phyloP scores from a whole-genome alignment of 2,888 invertebrate genomes.

The Drosophila nr. perissopoda region DNA sequence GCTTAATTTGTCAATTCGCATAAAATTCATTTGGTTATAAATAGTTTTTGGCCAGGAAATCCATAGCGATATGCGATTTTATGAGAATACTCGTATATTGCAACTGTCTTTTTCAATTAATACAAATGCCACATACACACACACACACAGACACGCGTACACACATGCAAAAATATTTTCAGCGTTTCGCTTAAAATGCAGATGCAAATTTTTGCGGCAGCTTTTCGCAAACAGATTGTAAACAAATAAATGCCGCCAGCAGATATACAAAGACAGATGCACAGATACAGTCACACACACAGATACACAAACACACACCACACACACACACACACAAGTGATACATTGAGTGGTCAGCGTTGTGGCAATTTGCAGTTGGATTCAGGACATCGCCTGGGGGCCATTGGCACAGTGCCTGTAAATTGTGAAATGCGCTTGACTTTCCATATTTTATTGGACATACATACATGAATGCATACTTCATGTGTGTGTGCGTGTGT shows the following conservation, averaged over 20 bases:
- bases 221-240: conserved; percentile 75
- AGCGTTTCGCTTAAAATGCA: conserved; percentile 51
- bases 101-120: conserved; percentile 71
- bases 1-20: conserved; percentile 46
- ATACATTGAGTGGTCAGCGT: conserved; percentile 58
- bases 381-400: conserved; percentile 27
- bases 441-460: conserved; percentile 53
- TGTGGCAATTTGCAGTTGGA: conserved; percentile 51
- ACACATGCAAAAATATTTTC: conserved; percentile 23
- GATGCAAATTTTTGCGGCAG: conserved; percentile 72
- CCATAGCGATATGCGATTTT: conserved; percentile 11
- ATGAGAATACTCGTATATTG: conserved; percentile 18
- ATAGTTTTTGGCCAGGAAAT: conserved; percentile 18
- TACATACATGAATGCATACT: conserved; percentile 10
- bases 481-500: conserved; percentile 3
- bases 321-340: conserved; percentile 21
- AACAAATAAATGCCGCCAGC: conserved; percentile 80
- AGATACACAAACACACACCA: conserved; percentile 6
- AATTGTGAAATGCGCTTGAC: conserved; percentile 46
- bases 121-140: conserved; percentile 36
- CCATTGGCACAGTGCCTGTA: conserved; percentile 38
- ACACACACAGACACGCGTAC: conserved; percentile 23
- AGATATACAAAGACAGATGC: conserved; percentile 45
- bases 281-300: conserved; percentile 21
- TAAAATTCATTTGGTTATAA: conserved; percentile 52